A percentile compares a stretch with the other conserved stretches of the same genome.
Evolutionary conservation across 2,113 vertebrate genomes (phyloP).

Genomic region (Bufo gargarizans): DNA sequence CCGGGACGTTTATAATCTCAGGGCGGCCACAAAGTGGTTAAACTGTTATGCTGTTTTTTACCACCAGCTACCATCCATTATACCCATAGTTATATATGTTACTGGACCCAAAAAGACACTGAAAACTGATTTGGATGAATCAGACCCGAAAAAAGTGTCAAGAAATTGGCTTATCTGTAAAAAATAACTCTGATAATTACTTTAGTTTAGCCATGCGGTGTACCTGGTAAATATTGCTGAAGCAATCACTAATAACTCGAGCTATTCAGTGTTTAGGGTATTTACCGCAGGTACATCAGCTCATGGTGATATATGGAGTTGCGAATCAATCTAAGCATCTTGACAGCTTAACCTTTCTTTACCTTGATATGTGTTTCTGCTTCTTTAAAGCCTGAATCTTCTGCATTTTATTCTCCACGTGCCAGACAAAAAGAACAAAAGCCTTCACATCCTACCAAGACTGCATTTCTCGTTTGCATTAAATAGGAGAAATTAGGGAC

Average conservation of each 20-base stretch:
- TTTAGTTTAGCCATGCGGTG: not conserved
- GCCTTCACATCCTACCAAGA: slow-evolving; percentile 37
- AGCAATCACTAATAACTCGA: not conserved
- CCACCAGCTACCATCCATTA: too few relatives aligned
- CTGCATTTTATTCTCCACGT: slow-evolving; percentile 21
- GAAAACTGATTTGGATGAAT: too few relatives aligned
- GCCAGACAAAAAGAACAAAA: slow-evolving; percentile 46
- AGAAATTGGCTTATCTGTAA: too few relatives aligned
- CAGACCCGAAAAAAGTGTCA: too few relatives aligned
- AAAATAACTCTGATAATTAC: too few relatives aligned
- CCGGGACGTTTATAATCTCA: too few relatives aligned
- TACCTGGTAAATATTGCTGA: not conserved
- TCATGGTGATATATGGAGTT: not conserved
- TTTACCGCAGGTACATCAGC: not conserved
- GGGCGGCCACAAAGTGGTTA: too few relatives aligned
- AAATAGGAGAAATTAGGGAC: slow-evolving; percentile 55
- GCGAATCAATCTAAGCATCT: not conserved
- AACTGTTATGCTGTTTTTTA: too few relatives aligned
- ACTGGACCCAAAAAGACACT: too few relatives aligned
- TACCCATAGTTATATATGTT: too few relatives aligned
- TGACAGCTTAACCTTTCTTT: too few relatives aligned
- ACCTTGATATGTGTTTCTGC: slow-evolving; percentile 26
- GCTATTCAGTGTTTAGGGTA: not conserved
- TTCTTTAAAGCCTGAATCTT: slow-evolving; percentile 38
- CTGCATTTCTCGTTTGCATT: slow-evolving; percentile 46